Base-by-base conservation (phyloP, 2,797 vertebrate genomes). In the Vultur gryphus region DNA sequence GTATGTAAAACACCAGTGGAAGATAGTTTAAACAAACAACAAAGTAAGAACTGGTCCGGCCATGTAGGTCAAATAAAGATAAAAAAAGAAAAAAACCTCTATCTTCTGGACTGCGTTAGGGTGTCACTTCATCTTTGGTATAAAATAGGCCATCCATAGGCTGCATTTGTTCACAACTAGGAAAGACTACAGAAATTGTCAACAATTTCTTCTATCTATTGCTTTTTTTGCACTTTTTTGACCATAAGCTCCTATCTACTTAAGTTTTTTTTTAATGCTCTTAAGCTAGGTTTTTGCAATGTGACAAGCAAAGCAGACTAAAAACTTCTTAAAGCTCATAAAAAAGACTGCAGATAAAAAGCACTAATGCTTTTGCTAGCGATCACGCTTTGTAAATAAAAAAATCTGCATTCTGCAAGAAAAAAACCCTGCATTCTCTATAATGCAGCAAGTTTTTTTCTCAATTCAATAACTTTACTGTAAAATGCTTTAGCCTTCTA, bases 151-250 rank as follows among this genome's bases (percentile, higher is more conserved):
- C 99, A 98, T 99, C 99, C 98, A 98, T 98, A 98, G 99, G 99
- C 99, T 99, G 99, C 99, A 99, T 99, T 99, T 99, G 98, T 99
- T 99, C 99, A 99, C 99, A 98, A 99, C 99, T 99, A 99, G 98
- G 99, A 99, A 99, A 99, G 98, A 99, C 99, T 99, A 99, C 99
- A 99, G 99, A 99, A 99, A 99, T 99, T 99, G 99, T 99, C 99
- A 99, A 99, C 99, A 99, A 99, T 99, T 99, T 99, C 99, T 98
- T 99, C 99, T 99, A 99, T 99, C 99, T 99, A 99, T 99, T 99
- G 99, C 99, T 99, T 99, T 98, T 99, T 99, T 98, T 98, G 98
- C 98, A 97, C 96, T 98, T 98, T 98, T 98, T 98, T 98, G 98
- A 99, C 98, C 98, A 97, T 98, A 99, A 99, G 99, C 99, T 99